Evolutionary conservation across 2,888 invertebrate species (phyloP).

Genomic region (Noctua janthina): DNA sequence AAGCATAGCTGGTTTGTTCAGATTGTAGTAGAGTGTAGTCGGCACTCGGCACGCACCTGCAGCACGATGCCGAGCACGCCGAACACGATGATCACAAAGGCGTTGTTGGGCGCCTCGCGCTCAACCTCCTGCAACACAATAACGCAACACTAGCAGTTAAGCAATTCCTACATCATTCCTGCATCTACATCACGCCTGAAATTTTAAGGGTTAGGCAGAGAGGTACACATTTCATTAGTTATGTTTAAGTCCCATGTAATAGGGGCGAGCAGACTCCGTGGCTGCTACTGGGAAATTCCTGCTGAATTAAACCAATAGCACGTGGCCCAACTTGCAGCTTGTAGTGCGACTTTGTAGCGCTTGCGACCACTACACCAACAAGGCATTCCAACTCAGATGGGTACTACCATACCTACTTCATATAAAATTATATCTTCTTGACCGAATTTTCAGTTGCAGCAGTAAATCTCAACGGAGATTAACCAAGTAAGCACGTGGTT

Average conservation of each 20-base stretch:
- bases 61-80: slow-evolving; percentile 79
- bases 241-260: not conserved
- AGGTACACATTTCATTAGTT: not conserved
- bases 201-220: not conserved
- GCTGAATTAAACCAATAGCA: not conserved
- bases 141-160: not conserved
- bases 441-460: not conserved
- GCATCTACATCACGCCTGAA: not conserved
- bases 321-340: not conserved
- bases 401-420: not conserved
- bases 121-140: slow-evolving; percentile 83
- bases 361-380: not conserved
- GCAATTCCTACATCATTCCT: not conserved
- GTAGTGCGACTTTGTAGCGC: not conserved
- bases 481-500: too few relatives aligned
- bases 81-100: slow-evolving; percentile 82
- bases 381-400: not conserved
- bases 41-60: slow-evolving; percentile 74
- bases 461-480: not conserved
- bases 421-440: not conserved
- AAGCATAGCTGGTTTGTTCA: not conserved
- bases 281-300: not conserved
- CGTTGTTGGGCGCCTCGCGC: slow-evolving; percentile 87
- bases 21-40: too few relatives aligned
- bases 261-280: not conserved